Evolutionary conservation across 2,113 vertebrate species (phyloP), one percentile per base, ranked within the genome.

Genomic region (Siphamia tubifer): DNA sequence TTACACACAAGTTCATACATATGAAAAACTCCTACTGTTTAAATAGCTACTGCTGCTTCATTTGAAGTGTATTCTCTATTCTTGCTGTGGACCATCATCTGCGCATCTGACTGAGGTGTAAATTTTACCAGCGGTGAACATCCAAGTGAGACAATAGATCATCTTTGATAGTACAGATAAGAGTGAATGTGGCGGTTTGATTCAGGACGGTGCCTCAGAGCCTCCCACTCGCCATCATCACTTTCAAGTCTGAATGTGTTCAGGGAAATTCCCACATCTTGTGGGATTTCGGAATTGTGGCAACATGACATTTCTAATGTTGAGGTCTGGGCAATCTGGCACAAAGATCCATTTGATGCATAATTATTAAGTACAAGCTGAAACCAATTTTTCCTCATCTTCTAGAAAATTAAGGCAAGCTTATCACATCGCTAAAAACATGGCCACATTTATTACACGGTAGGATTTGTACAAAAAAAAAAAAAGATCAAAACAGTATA

Each of bases 231-330:
- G 16, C 68, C 49, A 54, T 62, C 48, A 60, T 43, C 56, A 9
- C 9, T 6, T 20, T 38, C 16, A 45, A 62, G 48, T 43, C 32
- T 40, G 66, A 71, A 80, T 74, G 64, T 52, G 45, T 74, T 72
- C 74, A 2, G 70, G 78, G 71, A 68, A 66, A 74, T 74, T 76
- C 77, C 68, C 45, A 62, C 79, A 43, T n/a, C n/a, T n/a, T n/a
- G n/a, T n/a, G n/a, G n/a, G n/a, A n/a, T n/a, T n/a, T n/a, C n/a
- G n/a, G n/a, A n/a, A n/a, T n/a, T n/a, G n/a, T n/a, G n/a, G n/a
- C n/a, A n/a, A n/a, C 1, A 1, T 27, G 48, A 56, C 51, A 35
- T 58, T 52, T 8, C 17, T 42, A 25, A 28, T 30, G 32, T n/a
- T n/a, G n/a, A n/a, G n/a, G n/a, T n/a, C n/a, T n/a, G n/a, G n/a